A percentile compares a stretch with the other conserved stretches of the same genome.
Conservation (phyloP, 1,140 invertebrate genomes). For the Teleogryllus occipitalis region DNA sequence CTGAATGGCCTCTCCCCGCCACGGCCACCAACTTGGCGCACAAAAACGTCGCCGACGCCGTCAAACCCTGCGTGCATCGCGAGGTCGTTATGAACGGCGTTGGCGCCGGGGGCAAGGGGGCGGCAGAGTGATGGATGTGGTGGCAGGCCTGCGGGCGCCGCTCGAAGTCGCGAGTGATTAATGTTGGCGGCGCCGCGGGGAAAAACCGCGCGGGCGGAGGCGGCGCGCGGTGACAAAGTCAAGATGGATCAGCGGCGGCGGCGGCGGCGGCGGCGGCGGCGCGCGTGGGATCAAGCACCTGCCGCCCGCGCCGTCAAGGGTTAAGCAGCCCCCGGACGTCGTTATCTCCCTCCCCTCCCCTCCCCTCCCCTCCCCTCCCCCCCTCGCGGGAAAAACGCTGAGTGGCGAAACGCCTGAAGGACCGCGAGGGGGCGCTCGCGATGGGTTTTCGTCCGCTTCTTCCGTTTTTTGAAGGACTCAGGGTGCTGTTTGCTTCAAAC, state of each 20-base stretch:
- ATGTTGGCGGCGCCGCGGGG: constrained; percentile 3
- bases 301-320: background rate
- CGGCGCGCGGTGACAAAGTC: constrained; percentile 9
- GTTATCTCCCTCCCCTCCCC: constrained; percentile 6
- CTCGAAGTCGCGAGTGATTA: background rate
- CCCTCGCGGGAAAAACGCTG: background rate
- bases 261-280: constrained; percentile 9
- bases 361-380: background rate
- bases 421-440: too few relatives aligned
- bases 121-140: background rate
- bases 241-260: constrained; percentile 7
- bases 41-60: too few relatives aligned
- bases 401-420: background rate
- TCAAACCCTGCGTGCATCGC: too few relatives aligned
- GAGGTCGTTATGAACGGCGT: background rate
- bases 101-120: background rate
- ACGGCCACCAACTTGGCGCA: too few relatives aligned
- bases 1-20: too few relatives aligned
- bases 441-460: background rate
- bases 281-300: background rate
- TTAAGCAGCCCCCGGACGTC: constrained; percentile 10
- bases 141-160: background rate
- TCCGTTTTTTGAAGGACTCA: background rate
- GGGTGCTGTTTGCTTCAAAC: too few relatives aligned
- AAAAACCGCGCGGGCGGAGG: background rate